Evolutionary conservation across 1,140 invertebrate genomes (phyloP), one percentile per base, ranked within the genome.

Genomic region (Penaeus vannamei): DNA sequence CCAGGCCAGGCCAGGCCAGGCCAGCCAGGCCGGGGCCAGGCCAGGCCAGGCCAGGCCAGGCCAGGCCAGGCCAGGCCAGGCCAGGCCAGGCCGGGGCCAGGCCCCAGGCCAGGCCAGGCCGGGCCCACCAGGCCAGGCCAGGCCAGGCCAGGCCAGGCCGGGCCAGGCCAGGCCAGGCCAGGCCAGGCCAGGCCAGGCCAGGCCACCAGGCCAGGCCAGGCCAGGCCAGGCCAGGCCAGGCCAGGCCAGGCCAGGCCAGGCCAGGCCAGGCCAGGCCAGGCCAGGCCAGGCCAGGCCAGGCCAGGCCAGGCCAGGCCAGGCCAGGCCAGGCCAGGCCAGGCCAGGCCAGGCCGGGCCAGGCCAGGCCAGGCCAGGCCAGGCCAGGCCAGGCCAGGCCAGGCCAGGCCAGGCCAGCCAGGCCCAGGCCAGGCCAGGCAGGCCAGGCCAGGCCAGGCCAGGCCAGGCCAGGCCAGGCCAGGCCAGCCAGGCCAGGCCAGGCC

Each of bases 61-160:
- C 91, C 91, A 91, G 91, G 91, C 91, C 86, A 91, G 91, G 91
- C 91, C 91, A 91, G 91, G 91, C 91, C 86, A 91, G 91, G 91
- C 91, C 91, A 90, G 91, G 91, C 91, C 84, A 91, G 91, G 90
- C 91, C 90, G 91, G 91, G 91, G 90, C 89, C 91, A 91, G 91
- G 90, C 91, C 85, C 84, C 84, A 82, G 82, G 86, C 91, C 86
- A 72, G 82, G 89, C 87, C 89, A 62, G 90, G 90, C 79, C 80
- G 90, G 81, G 76, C 80, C 80, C 85, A 82, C 87, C 87, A 90
- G 87, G 87, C 66, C 90, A 91, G 91, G 91, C 91, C 91, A 91
- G 86, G 88, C 86, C 14, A 91, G 90, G 90, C 90, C 90, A 91
- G 90, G 90, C 90, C 90, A 91, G 90, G 90, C 86, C 90, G 90